These are phyloP conservation scores for Acleris cristana DNA, from an alignment of 2,888 invertebrate species.

Conservation along the genomic window DNA sequence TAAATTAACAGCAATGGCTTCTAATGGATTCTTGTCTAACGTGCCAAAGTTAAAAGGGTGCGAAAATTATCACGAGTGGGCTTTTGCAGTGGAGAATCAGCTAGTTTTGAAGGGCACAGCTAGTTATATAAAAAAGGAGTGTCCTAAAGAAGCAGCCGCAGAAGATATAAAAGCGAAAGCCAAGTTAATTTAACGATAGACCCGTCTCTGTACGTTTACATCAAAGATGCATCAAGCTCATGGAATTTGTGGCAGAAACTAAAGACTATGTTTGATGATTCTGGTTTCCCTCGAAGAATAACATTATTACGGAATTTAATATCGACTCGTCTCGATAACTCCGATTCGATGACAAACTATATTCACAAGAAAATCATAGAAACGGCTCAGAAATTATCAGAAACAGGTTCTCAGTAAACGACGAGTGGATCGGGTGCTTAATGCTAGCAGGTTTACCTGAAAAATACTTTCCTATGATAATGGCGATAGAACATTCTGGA, in stretches of 20 bases:
- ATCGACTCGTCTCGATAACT: too few relatives aligned
- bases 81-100: conserved; percentile 43
- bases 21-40: neutral
- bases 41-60: conserved; percentile 40
- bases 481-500: too few relatives aligned
- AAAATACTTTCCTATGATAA: too few relatives aligned
- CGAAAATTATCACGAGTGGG: conserved; percentile 41
- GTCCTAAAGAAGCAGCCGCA: conserved; percentile 24
- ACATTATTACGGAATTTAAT: too few relatives aligned
- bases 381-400: too few relatives aligned
- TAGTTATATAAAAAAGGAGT: neutral
- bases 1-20: neutral
- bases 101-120: conserved; percentile 32
- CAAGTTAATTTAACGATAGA: conserved; percentile 36
- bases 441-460: too few relatives aligned
- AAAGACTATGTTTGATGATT: too few relatives aligned
- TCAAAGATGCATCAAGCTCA: conserved; percentile 16
- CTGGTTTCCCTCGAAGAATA: too few relatives aligned
- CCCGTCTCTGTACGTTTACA: conserved; percentile 27
- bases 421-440: too few relatives aligned
- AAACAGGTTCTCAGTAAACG: too few relatives aligned
- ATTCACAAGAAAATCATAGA: too few relatives aligned
- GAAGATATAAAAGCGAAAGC: conserved; percentile 32
- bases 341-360: too few relatives aligned
- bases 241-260: conserved; percentile 12